Conservation (phyloP, 2,113 vertebrate species). For the Notiomystis cincta region DNA sequence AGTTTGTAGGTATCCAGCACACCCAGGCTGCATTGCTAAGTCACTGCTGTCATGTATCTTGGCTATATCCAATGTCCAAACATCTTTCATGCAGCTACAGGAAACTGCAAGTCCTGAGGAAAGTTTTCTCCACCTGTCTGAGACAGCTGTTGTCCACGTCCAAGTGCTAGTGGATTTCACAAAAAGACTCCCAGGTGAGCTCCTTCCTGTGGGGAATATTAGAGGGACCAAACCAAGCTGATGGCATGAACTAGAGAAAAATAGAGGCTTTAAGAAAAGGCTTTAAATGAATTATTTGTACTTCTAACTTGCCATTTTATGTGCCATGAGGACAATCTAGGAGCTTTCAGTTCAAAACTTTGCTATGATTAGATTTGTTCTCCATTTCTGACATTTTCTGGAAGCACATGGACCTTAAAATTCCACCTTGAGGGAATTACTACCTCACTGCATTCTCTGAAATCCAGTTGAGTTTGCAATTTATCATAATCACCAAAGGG, state of each 20-base stretch:
- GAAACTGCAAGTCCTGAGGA: constrained; percentile 77
- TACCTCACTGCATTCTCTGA: not conserved
- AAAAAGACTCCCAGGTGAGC: constrained; percentile 79
- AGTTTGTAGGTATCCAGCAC: constrained; percentile 75
- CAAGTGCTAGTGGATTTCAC: constrained; percentile 86
- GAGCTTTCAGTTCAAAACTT: not conserved
- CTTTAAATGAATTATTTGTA: not conserved
- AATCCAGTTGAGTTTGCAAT: not conserved
- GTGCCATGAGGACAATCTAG: not conserved
- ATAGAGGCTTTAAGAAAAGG: not conserved
- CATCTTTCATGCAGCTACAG: constrained; percentile 71
- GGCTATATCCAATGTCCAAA: not conserved
- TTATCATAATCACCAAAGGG: not conserved
- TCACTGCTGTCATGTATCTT: not conserved
- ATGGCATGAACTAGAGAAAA: not conserved
- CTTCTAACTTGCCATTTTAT: not conserved
- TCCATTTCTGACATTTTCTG: not conserved
- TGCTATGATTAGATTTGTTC: not conserved
- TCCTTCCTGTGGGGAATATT: not conserved
- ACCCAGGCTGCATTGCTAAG: not conserved
- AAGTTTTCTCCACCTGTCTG: constrained; percentile 72
- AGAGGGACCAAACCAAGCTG: not conserved
- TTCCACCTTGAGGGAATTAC: not conserved
- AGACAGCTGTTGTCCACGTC: constrained; percentile 72
- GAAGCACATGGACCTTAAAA: not conserved